Percentiles rank a stretch among this genome's conserved stretches.
Evolutionary conservation across 1,140 invertebrate species (phyloP).

Genomic region (Aphelinus atriplicis): DNA sequence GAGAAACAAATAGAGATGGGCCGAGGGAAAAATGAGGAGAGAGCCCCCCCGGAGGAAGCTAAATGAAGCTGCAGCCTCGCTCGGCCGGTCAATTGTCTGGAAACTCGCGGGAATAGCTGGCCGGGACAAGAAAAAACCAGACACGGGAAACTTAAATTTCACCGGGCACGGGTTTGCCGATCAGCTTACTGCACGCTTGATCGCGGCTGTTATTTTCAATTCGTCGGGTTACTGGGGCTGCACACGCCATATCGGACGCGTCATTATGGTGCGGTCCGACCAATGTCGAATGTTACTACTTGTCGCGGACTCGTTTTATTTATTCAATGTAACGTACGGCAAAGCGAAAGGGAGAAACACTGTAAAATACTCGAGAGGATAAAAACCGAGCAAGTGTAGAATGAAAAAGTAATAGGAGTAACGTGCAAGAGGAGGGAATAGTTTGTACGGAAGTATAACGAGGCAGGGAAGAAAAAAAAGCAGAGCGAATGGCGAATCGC

Average conservation of each 20-base stretch:
- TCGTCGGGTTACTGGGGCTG: no score
- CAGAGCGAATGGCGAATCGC: not conserved
- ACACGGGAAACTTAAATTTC: no score
- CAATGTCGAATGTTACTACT: no score
- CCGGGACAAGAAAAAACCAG: no score
- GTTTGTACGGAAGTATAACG: no score
- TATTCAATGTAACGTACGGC: no score
- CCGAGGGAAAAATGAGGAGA: slow-evolving; percentile 14
- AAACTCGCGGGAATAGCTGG: not conserved
- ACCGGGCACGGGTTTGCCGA: no score
- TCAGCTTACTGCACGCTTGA: no score
- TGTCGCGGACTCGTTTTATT: no score
- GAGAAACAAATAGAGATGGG: slow-evolving; percentile 18
- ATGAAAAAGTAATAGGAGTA: slow-evolving; percentile 27
- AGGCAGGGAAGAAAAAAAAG: not conserved
- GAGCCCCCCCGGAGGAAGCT: not conserved
- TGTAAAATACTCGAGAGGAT: not conserved
- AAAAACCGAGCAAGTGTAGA: not conserved
- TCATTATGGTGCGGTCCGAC: no score
- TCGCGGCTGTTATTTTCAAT: no score
- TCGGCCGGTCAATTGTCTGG: not conserved
- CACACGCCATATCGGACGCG: no score
- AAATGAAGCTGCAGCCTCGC: not conserved
- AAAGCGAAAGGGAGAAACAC: not conserved
- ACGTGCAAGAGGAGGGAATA: not conserved